phyloP scores from a whole-genome alignment of 1,140 invertebrate genomes.

The Drosophila repletoides region DNA sequence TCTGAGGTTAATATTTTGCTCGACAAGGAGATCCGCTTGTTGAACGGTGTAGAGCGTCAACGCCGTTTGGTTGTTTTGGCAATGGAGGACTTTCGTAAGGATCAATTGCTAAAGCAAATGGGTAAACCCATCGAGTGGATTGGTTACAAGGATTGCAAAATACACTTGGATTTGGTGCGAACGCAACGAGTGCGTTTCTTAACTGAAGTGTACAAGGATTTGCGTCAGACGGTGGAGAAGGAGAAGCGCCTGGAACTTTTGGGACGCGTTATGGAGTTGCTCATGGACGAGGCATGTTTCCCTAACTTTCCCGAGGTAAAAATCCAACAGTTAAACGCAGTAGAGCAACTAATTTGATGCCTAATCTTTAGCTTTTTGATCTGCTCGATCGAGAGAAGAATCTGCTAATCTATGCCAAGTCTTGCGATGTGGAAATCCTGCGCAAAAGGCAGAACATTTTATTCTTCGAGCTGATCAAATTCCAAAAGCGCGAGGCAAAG shows the following conservation, averaged over 20 bases:
- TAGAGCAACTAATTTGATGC: not conserved
- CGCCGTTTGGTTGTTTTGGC: slow-evolving; percentile 57
- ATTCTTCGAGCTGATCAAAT: slow-evolving; percentile 76
- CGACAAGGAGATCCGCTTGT: slow-evolving; percentile 85
- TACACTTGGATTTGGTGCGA: slow-evolving; percentile 85
- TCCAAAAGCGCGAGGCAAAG: slow-evolving; percentile 35
- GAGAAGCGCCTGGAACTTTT: slow-evolving; percentile 59
- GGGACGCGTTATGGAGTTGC: slow-evolving; percentile 50
- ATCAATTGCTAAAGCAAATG: slow-evolving; percentile 82
- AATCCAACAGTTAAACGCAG: not conserved
- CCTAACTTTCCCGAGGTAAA: slow-evolving; percentile 68
- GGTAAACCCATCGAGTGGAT: slow-evolving; percentile 85
- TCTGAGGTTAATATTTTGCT: slow-evolving; percentile 84
- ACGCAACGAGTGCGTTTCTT: slow-evolving; percentile 85
- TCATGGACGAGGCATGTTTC: slow-evolving; percentile 64
- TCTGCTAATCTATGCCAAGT: slow-evolving; percentile 65
- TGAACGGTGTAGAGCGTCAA: slow-evolving; percentile 84
- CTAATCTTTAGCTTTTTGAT: slow-evolving; percentile 58
- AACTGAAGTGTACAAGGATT: slow-evolving; percentile 83
- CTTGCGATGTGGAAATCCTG: slow-evolving; percentile 66
- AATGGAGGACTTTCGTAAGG: slow-evolving; percentile 83
- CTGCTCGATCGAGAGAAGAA: slow-evolving; percentile 78
- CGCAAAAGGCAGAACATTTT: slow-evolving; percentile 71
- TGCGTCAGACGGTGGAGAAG: slow-evolving; percentile 51
- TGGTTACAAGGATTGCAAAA: slow-evolving; percentile 82